phyloP scores from a whole-genome alignment of 2,113 vertebrate genomes.

The Centropristis striata region DNA sequence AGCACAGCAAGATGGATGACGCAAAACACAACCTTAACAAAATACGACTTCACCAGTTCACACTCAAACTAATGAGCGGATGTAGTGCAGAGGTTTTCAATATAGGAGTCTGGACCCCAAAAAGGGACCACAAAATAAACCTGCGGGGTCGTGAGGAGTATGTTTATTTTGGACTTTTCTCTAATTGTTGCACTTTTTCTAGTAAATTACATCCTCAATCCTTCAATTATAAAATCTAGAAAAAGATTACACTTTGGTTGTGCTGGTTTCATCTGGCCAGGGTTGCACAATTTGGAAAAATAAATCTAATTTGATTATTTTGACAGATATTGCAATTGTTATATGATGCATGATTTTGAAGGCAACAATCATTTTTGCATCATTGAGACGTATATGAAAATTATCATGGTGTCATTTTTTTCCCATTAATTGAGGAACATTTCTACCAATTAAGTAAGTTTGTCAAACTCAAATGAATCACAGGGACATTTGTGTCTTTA shows the following conservation, averaged over 20 bases:
- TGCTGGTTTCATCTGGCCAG: background rate
- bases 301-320: too few relatives aligned
- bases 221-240: background rate
- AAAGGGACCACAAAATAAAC: background rate
- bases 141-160: background rate
- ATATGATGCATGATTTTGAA: too few relatives aligned
- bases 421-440: too few relatives aligned
- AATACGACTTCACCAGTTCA: background rate
- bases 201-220: background rate
- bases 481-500: background rate
- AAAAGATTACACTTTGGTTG: background rate
- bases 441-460: background rate
- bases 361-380: too few relatives aligned
- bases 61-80: background rate
- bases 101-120: background rate
- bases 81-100: background rate
- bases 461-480: background rate
- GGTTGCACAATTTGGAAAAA: background rate
- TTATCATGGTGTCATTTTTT: too few relatives aligned
- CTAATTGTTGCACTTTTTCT: background rate
- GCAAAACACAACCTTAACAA: background rate
- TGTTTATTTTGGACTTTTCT: background rate
- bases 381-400: too few relatives aligned
- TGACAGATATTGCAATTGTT: too few relatives aligned
- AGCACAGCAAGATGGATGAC: constrained; percentile 14